phyloP scores from a whole-genome alignment of 2,113 vertebrate genomes.

The Thalassarche chlororhynchos region DNA sequence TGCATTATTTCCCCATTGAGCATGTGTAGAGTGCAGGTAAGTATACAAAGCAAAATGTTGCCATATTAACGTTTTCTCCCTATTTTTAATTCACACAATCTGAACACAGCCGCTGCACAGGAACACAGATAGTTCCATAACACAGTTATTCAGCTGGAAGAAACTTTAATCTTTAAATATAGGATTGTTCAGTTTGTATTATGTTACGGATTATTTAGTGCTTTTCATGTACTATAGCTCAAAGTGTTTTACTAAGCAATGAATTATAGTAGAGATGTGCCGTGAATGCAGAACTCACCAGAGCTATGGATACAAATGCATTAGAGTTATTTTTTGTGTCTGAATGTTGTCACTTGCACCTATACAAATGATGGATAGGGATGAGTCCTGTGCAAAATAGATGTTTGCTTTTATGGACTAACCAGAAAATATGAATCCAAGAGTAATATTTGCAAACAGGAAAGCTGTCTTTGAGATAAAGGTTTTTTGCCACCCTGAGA shows the following conservation, averaged over 20 bases:
- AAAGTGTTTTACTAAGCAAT: constrained; percentile 57
- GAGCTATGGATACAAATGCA: not conserved
- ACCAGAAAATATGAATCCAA: not conserved
- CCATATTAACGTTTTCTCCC: not conserved
- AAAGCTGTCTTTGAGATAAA: not conserved
- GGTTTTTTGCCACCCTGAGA: not conserved
- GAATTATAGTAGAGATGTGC: constrained; percentile 31
- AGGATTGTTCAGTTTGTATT: constrained; percentile 41
- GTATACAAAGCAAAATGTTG: not conserved
- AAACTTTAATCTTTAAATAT: constrained; percentile 70
- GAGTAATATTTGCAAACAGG: constrained; percentile 7
- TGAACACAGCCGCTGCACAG: not conserved
- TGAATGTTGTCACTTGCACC: constrained; percentile 29
- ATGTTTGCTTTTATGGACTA: constrained; percentile 49
- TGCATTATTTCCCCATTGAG: not conserved
- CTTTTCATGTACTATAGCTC: constrained; percentile 54
- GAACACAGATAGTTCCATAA: not conserved
- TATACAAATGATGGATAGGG: constrained; percentile 18
- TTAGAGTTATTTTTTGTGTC: constrained; percentile 45
- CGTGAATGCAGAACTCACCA: constrained; percentile 55
- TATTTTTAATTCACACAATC: not conserved
- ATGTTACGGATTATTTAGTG: constrained; percentile 37
- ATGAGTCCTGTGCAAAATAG: constrained; percentile 11
- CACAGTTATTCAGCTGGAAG: constrained; percentile 23
- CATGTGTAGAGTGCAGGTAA: not conserved